phyloP scores from a whole-genome alignment of 2,797 vertebrate species.

The Odontamblyopus lacepedii region DNA sequence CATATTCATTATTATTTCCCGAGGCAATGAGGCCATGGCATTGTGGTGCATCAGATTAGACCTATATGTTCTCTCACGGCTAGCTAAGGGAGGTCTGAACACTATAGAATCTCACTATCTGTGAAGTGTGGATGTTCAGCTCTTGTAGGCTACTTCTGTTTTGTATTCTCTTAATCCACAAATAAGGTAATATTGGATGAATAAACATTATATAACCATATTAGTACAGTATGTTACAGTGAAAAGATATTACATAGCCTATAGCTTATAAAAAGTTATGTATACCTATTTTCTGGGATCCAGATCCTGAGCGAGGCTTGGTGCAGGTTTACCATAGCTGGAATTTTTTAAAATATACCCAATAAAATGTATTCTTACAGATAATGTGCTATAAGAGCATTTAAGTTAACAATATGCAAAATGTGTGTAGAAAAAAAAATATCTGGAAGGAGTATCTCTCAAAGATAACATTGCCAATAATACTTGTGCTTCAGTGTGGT shows the following conservation, averaged over 20 bases:
- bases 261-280: background rate
- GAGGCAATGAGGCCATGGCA: constrained; percentile 78
- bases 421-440: background rate
- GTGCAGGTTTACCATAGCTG: background rate
- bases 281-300: background rate
- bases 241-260: background rate
- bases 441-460: background rate
- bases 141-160: constrained; percentile 79
- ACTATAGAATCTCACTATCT: constrained; percentile 8
- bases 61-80: constrained; percentile 83
- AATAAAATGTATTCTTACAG: background rate
- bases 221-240: no score
- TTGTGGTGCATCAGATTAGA: constrained; percentile 73
- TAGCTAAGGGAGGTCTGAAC: constrained; percentile 44
- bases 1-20: constrained; percentile 96
- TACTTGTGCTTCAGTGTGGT: no score
- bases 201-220: background rate
- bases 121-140: constrained; percentile 64
- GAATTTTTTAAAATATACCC: background rate
- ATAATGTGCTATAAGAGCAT: background rate
- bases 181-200: background rate
- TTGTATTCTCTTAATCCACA: background rate
- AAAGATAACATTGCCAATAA: background rate
- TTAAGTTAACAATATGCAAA: background rate
- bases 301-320: background rate